Base-by-base conservation (phyloP, 2,888 invertebrate species). In the Scelioninae gen. 1 region DNA sequence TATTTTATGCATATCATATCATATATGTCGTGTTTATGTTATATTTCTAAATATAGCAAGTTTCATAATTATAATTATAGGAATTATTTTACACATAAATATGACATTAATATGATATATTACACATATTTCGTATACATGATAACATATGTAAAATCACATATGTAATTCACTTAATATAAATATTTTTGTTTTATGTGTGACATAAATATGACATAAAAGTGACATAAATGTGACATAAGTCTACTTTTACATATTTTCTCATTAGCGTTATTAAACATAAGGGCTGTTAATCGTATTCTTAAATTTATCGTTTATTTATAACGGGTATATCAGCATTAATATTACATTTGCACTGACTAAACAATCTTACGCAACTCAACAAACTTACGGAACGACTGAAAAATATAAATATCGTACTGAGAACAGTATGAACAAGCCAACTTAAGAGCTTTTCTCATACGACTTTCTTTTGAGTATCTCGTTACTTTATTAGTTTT, bases 361-460 rank as follows among this genome's bases (percentile, higher is more conserved):
- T 78, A 78, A 78, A 78, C 79, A 53, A 72, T 79, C 65, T 49
- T 58, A 43, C 79, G 66, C 55, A 80, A 80, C 68, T 75, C 75
- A 80, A 80, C 75, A 66, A 69, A 80, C 78, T 71, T 55, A 51
- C 75, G 29, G n/a, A 49, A 55, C 43, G 79, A 66, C 63, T n/a
- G 43, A 74, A 79, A 80, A 80, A 80, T 75, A 80, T 80, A 75
- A 80, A 68, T 80, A 75, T 80, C 63, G 60, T 65, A 74, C 68
- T 74, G 29, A 62, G 68, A 74, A 62, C 68, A 68, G 34, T 68
- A 62, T 68, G 53, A 74, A 80, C 60, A 74, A 80, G 72, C 79
- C 79, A 51, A 74, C 79, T 10, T 40, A 29, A 16, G 29, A 51
- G 51, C 10, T 23, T n/a, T n/a, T 31, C 34, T 29, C 5, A 31